Conservation (phyloP, 2,797 vertebrate species). For the Margarornis squamiger region DNA sequence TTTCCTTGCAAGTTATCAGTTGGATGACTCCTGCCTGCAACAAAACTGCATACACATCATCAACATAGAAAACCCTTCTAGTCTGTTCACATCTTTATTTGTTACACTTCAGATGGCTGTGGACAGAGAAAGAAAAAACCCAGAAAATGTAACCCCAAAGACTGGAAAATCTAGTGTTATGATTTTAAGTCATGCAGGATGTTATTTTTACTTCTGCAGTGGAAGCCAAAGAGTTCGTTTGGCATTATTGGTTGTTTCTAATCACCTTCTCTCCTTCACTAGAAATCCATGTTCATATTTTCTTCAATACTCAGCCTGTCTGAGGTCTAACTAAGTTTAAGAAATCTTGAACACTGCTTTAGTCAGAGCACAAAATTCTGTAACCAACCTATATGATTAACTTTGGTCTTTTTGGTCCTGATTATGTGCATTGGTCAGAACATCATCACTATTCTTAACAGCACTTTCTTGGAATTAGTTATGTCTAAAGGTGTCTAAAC, state of each 20-base stretch:
- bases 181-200: neutral
- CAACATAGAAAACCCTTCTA: neutral
- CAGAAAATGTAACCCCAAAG: neutral
- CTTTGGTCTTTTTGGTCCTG: neutral
- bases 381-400: neutral
- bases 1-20: neutral
- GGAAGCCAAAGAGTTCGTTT: neutral
- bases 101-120: neutral
- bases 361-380: neutral
- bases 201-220: neutral
- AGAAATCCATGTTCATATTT: neutral
- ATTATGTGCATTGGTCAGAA: neutral
- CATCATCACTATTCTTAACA: neutral
- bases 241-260: neutral
- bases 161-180: neutral
- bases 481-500: conserved; percentile 2
- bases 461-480: neutral
- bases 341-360: neutral
- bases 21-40: neutral
- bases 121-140: neutral
- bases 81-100: neutral
- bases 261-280: neutral
- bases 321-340: neutral
- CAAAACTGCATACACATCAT: neutral
- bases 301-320: neutral